These are phyloP conservation scores for Neoitamus cyanurus DNA, from an alignment of 2,888 invertebrate genomes.

Conservation along the genomic window DNA sequence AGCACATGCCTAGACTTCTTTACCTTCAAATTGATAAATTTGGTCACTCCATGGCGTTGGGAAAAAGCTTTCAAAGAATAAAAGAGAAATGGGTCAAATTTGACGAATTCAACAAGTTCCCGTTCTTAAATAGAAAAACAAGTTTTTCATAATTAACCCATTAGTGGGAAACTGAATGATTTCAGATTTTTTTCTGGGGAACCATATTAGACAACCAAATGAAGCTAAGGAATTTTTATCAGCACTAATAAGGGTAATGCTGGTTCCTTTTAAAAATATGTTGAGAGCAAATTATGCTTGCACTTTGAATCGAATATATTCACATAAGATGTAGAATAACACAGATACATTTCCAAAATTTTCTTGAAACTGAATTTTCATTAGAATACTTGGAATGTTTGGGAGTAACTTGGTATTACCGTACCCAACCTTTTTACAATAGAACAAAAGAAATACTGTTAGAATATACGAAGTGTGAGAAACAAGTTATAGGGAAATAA, in stretches of 20 bases:
- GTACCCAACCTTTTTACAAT: too few relatives aligned
- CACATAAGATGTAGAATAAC: too few relatives aligned
- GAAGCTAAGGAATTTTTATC: background rate
- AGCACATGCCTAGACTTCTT: constrained; percentile 14
- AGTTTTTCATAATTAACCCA: constrained; percentile 1
- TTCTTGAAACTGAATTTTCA: too few relatives aligned
- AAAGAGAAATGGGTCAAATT: background rate
- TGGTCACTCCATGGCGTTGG: background rate
- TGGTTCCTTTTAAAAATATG: background rate
- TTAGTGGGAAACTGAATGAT: background rate
- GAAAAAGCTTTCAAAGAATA: background rate
- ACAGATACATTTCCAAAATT: too few relatives aligned
- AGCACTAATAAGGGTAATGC: background rate
- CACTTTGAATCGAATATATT: background rate
- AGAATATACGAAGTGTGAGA: too few relatives aligned
- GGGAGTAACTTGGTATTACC: too few relatives aligned
- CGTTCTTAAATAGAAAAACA: background rate
- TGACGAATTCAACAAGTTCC: background rate
- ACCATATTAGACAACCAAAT: background rate
- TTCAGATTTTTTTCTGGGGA: background rate
- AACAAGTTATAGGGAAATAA: too few relatives aligned
- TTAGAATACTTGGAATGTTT: too few relatives aligned
- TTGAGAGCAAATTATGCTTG: background rate
- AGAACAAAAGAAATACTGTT: too few relatives aligned
- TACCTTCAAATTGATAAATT: constrained; percentile 26